These are phyloP conservation scores for Ophioderma brevispina DNA, from an alignment of 35 echinoderm and acorn worm species.

Conservation along the genomic window DNA sequence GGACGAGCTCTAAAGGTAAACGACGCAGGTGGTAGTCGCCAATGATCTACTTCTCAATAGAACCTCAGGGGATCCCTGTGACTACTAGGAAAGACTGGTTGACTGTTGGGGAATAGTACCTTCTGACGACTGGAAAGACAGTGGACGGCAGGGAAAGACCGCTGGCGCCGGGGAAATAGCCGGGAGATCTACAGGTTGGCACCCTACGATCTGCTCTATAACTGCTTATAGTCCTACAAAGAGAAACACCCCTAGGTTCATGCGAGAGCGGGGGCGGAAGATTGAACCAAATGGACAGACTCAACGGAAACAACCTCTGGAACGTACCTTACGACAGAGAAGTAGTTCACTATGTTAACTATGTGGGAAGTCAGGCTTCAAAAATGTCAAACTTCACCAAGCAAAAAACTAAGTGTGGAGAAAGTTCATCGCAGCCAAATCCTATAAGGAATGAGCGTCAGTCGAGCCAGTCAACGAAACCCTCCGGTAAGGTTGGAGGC, in stretches of 20 bases:
- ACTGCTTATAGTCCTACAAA: background rate
- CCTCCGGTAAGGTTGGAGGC: background rate
- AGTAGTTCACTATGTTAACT: background rate
- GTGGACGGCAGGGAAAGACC: too few relatives aligned
- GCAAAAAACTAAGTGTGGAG: background rate
- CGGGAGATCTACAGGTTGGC: background rate
- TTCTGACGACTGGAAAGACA: background rate
- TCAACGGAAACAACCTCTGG: too few relatives aligned
- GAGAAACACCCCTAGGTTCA: too few relatives aligned
- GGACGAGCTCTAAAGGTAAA: too few relatives aligned
- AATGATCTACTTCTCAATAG: background rate
- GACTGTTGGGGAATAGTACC: background rate
- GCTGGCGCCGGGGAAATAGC: background rate
- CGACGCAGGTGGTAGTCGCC: too few relatives aligned
- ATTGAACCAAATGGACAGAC: too few relatives aligned
- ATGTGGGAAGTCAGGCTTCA: background rate
- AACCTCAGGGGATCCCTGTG: background rate
- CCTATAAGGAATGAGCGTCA: background rate
- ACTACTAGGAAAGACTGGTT: too few relatives aligned
- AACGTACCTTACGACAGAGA: background rate
- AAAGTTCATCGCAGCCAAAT: background rate
- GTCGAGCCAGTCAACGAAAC: background rate
- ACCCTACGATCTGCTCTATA: background rate
- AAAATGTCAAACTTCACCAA: too few relatives aligned
- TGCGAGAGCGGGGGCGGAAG: too few relatives aligned